Conservation (phyloP, 2,113 vertebrate species). For the Aspiorhynchus laticeps region DNA sequence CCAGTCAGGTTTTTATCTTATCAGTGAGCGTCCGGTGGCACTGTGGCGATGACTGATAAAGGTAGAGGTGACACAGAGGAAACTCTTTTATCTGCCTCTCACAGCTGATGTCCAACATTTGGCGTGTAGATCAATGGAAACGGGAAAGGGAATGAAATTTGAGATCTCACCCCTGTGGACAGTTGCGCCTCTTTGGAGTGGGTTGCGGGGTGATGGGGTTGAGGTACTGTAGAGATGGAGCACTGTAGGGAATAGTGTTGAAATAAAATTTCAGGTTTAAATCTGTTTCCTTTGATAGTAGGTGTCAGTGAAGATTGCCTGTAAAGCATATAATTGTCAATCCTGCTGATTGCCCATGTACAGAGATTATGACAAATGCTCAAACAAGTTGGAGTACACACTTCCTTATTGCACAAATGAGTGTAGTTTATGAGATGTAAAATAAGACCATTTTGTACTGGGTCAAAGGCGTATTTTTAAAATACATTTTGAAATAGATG, state of each 20-base stretch:
- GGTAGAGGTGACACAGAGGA: constrained; percentile 66
- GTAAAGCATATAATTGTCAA: background rate
- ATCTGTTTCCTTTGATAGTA: constrained; percentile 18
- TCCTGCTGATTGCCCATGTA: background rate
- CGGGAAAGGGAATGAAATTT: constrained; percentile 55
- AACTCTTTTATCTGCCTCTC: constrained; percentile 64
- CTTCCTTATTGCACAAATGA: constrained; percentile 15
- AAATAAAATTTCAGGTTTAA: background rate
- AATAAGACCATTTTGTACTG: background rate
- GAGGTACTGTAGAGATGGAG: background rate
- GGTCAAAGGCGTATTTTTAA: background rate
- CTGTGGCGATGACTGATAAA: constrained; percentile 70
- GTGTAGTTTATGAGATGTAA: constrained; percentile 5
- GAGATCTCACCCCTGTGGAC: constrained; percentile 5
- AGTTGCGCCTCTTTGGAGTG: background rate
- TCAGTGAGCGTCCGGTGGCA: constrained; percentile 60
- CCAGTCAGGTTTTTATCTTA: constrained; percentile 62
- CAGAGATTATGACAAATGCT: background rate
- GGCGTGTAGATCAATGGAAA: constrained; percentile 61
- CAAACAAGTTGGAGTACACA: background rate
- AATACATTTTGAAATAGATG: constrained; percentile 4
- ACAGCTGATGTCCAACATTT: constrained; percentile 63
- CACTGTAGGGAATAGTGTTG: background rate
- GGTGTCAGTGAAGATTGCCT: constrained; percentile 2
- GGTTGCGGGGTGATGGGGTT: background rate